Evolutionary conservation across 2,113 vertebrate species (phyloP).

Genomic region (Ochotona curzoniae): DNA sequence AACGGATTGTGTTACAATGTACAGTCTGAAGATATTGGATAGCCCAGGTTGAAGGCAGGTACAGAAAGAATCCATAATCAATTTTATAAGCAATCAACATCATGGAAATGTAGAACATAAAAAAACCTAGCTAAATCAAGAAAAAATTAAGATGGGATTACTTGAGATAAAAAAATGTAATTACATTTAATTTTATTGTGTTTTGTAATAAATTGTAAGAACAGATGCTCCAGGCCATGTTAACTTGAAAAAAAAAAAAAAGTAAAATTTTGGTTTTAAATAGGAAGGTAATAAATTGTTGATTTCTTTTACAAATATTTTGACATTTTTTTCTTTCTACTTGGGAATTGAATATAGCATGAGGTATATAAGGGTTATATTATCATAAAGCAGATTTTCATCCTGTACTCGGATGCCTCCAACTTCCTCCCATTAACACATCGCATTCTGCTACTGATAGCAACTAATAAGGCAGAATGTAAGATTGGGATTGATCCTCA

Average conservation of each 20-base stretch:
- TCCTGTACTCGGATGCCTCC: slow-evolving; percentile 27
- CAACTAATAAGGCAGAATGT: slow-evolving; percentile 74
- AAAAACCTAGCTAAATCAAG: background rate
- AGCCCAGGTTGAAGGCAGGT: background rate
- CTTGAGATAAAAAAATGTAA: background rate
- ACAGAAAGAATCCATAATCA: background rate
- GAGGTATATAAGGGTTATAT: background rate
- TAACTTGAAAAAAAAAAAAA: slow-evolving; percentile 20
- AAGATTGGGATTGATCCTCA: slow-evolving; percentile 61
- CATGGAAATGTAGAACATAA: background rate
- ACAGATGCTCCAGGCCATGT: background rate
- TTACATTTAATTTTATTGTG: slow-evolving; percentile 7
- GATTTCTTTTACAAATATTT: slow-evolving; percentile 51
- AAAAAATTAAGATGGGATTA: background rate
- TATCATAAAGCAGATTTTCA: slow-evolving; percentile 39
- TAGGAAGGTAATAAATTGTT: slow-evolving; percentile 60
- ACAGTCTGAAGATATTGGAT: background rate
- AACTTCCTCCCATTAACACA: slow-evolving; percentile 48
- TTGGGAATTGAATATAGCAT: background rate
- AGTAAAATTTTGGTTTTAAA: slow-evolving; percentile 54
- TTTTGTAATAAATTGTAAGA: slow-evolving; percentile 32
- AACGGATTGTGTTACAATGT: background rate
- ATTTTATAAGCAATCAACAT: background rate
- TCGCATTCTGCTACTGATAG: slow-evolving; percentile 71
- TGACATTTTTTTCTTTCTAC: slow-evolving; percentile 4